These are phyloP conservation scores for Ptilonorhynchus violaceus DNA, from an alignment of 2,113 vertebrate genomes.

Conservation along the genomic window DNA sequence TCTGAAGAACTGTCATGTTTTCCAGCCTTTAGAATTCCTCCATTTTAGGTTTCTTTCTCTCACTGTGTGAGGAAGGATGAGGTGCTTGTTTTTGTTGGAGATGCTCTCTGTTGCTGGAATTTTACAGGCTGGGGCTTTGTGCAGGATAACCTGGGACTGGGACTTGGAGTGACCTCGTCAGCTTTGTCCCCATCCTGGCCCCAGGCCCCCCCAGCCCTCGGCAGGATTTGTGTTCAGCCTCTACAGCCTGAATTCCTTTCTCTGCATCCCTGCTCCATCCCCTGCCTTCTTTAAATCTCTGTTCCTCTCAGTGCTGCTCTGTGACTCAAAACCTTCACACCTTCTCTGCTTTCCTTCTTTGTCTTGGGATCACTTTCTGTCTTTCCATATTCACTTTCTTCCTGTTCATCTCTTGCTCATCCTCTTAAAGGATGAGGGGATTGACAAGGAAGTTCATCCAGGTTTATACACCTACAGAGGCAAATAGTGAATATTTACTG, in stretches of 20 bases:
- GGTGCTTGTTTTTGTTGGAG: neutral
- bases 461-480: neutral
- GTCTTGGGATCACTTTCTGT: neutral
- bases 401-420: neutral
- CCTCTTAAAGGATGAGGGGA: neutral
- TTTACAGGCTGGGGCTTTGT: neutral
- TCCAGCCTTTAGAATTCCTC: neutral
- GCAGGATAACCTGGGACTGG: fast-evolving
- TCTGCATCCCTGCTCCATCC: neutral
- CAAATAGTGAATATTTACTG: neutral
- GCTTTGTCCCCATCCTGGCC: neutral
- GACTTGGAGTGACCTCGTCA: neutral
- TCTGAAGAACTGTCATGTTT: neutral
- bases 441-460: neutral
- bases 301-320: neutral
- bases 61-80: fast-evolving
- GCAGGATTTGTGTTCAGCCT: neutral
- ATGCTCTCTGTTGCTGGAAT: neutral
- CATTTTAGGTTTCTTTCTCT: neutral
- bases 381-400: neutral
- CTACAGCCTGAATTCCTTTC: neutral
- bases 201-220: neutral
- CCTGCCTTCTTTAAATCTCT: neutral
- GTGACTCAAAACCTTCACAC: neutral
- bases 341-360: neutral